Evolutionary conservation across 2,797 vertebrate species (phyloP).

Genomic region (Chanos chanos): DNA sequence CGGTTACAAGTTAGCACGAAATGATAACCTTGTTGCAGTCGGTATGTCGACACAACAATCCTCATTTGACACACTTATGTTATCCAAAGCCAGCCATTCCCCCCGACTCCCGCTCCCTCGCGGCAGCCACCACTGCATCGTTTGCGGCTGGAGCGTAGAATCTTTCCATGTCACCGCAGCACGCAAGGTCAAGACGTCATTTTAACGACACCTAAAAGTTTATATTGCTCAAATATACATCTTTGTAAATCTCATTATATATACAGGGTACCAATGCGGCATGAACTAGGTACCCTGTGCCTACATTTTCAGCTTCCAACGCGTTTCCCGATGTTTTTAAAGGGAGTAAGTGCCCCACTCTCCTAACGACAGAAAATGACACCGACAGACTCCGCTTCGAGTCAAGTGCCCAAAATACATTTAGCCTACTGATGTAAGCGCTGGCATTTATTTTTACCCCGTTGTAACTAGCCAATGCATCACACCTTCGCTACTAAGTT

Average conservation of each 20-base stretch:
- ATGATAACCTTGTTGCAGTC: conserved; percentile 10
- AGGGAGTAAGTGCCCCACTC: conserved; percentile 11
- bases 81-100: conserved; percentile 61
- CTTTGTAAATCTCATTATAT: not conserved
- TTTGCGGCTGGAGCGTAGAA: conserved; percentile 33
- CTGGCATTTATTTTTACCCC: conserved; percentile 68
- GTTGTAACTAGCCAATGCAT: conserved; percentile 58
- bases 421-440: conserved; percentile 60
- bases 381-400: conserved; percentile 49
- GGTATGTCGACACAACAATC: not conserved
- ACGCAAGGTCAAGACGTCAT: conserved; percentile 64
- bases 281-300: too few relatives aligned
- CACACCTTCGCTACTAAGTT: too few relatives aligned
- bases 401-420: conserved; percentile 67
- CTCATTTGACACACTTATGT: conserved; percentile 31
- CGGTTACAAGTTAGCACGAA: conserved; percentile 31
- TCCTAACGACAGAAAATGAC: conserved; percentile 47
- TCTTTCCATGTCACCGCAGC: conserved; percentile 56
- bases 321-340: conserved; percentile 6
- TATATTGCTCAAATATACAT: not conserved
- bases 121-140: conserved; percentile 41
- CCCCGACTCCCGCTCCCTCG: conserved; percentile 49
- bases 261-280: too few relatives aligned
- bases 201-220: conserved; percentile 7
- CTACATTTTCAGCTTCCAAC: too few relatives aligned